Evolutionary conservation across 2,113 vertebrate species (phyloP), one percentile per base, ranked within the genome.

Genomic region (Coptodon rendalli): DNA sequence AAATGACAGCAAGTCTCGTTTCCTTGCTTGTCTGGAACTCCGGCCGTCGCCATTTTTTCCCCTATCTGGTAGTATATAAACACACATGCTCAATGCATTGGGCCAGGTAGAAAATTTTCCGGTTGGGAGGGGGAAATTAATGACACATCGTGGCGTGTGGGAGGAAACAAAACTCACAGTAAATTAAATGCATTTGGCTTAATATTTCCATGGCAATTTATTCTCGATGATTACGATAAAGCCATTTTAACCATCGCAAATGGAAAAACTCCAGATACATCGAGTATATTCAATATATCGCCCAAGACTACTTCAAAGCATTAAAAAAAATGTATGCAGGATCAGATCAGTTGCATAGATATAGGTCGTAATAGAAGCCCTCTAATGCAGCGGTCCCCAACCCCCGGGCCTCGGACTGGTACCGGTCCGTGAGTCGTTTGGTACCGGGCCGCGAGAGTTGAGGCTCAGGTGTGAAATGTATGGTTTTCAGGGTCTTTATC

Each of bases 11-110:
- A 31, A 61, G 57, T 61, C 57, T 61, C 8, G 3, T 10, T 61
- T 61, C 0, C 16, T 61, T 31, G 27, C 27, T 31, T 3, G 5
- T 31, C 27, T 61, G 27, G 0, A 61, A 61, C 57, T 10, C 27
- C 3, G 0, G 57, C 27, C 1, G 3, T 61, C 5, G 8, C 3
- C 27, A 31, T 29, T 12, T 8, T 2, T 0, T 0, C 53, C 24
- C 50, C 13, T 1, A 59, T 2, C 56, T 59, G 56, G 56, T 59
- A 59, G 56, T 29, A 59, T 16, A 29, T 9, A 31, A 59, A 59
- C 56, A 61, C 1, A 1, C 14, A 31, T 61, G 57, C 27, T 61
- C 57, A 61, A 29, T 17, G 5, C 57, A 31, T 31, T 61, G 0
- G 57, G 57, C 57, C 14, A 61, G 27, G 57, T 61, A 61, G 14